Conservation (phyloP, 2,797 vertebrate genomes). For the Numenius phaeopus region DNA sequence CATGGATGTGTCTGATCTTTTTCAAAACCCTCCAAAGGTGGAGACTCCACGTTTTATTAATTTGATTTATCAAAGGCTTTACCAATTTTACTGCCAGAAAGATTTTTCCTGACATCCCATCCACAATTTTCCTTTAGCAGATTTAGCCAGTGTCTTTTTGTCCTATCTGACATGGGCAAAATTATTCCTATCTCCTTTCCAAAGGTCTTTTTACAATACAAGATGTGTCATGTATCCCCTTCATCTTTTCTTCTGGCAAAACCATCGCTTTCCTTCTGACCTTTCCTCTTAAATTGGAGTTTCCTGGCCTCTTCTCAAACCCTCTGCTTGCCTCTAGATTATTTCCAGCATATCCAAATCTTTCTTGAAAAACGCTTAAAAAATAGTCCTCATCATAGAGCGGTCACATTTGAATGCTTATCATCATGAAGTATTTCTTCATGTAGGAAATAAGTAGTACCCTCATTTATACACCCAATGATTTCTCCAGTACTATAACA, state of each 20-base stretch:
- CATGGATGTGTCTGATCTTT: neutral
- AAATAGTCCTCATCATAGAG: neutral
- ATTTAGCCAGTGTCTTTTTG: neutral
- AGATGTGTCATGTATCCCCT: accelerated
- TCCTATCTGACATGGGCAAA: neutral
- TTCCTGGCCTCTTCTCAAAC: neutral
- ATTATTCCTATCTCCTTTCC: neutral
- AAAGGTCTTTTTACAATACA: neutral
- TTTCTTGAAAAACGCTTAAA: neutral
- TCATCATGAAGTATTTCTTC: neutral
- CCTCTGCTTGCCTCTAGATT: neutral
- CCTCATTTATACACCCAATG: accelerated
- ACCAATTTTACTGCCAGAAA: neutral
- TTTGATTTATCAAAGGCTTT: neutral
- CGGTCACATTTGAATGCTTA: neutral
- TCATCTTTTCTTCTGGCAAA: neutral
- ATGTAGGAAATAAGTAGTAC: neutral
- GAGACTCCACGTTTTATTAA: neutral
- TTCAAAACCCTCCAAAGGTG: neutral
- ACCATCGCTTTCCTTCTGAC: neutral
- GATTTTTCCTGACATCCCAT: neutral
- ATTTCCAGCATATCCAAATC: neutral
- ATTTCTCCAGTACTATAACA: neutral
- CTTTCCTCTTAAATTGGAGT: neutral
- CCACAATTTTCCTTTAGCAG: neutral